Conservation (phyloP, 2,888 invertebrate genomes). For the Conomelus anceps region DNA sequence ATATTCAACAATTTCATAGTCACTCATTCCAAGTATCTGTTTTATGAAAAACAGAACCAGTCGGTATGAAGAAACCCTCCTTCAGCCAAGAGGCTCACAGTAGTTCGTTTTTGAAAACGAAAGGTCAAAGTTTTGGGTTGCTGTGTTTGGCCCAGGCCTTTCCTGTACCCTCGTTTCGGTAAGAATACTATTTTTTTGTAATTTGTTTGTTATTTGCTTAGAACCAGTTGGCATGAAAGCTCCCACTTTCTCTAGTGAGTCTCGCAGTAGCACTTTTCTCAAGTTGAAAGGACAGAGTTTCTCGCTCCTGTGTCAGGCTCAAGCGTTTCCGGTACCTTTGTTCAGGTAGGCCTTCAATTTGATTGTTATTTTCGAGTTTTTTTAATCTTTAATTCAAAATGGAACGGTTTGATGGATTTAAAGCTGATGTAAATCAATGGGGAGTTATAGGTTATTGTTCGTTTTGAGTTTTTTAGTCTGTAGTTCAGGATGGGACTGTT, state of each 20-base stretch:
- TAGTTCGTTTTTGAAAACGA: constrained; percentile 37
- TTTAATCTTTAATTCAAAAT: no score
- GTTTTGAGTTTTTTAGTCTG: no score
- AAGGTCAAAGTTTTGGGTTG: constrained; percentile 39
- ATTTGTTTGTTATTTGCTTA: constrained; percentile 37
- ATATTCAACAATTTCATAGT: no score
- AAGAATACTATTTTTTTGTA: constrained; percentile 33
- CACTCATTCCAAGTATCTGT: not conserved
- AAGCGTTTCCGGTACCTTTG: constrained; percentile 51
- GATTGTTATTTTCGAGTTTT: no score
- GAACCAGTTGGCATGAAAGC: constrained; percentile 61
- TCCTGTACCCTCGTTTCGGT: constrained; percentile 65
- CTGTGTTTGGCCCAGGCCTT: constrained; percentile 65
- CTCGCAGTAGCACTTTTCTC: constrained; percentile 37
- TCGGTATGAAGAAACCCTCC: constrained; percentile 55
- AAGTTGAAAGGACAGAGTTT: constrained; percentile 38
- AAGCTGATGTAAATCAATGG: no score
- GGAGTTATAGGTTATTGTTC: no score
- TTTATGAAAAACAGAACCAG: constrained; percentile 36
- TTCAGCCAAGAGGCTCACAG: constrained; percentile 50
- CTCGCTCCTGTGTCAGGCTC: constrained; percentile 49
- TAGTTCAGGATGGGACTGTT: no score
- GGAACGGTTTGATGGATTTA: no score
- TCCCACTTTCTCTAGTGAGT: constrained; percentile 52
- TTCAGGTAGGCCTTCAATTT: constrained; percentile 46